phyloP scores from a whole-genome alignment of 2,888 invertebrate species.

The Dimorphilus gyrociliatus region DNA sequence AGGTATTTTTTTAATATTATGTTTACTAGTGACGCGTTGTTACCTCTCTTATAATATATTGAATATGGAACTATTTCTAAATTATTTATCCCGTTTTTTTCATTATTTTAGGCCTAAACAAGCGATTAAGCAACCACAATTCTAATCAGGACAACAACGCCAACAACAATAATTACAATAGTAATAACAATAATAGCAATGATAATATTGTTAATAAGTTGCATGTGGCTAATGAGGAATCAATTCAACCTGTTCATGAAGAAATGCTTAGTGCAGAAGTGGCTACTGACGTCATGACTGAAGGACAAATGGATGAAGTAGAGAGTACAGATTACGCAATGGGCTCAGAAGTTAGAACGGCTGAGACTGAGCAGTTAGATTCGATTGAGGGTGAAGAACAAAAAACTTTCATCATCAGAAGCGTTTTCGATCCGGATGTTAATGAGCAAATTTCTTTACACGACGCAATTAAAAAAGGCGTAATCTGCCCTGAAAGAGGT shows the following conservation, averaged over 20 bases:
- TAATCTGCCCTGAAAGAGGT: slow-evolving; percentile 18
- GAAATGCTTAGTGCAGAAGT: no score
- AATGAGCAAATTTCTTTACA: slow-evolving; percentile 17
- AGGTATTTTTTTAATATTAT: no score
- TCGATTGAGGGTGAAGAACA: slow-evolving; percentile 25
- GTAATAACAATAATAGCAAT: slow-evolving; percentile 3
- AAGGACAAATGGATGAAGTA: background rate
- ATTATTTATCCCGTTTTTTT: no score
- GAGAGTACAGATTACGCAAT: slow-evolving; percentile 7
- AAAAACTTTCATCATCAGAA: slow-evolving; percentile 22
- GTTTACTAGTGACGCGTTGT: no score
- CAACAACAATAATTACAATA: slow-evolving; percentile 3
- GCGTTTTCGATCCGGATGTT: slow-evolving; percentile 17
- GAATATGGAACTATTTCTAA: no score
- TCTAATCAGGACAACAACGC: no score
- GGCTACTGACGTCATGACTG: background rate
- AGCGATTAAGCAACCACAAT: no score
- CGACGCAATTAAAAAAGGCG: slow-evolving; percentile 21
- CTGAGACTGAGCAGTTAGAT: slow-evolving; percentile 21
- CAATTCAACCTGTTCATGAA: background rate
- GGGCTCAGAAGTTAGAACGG: slow-evolving; percentile 11
- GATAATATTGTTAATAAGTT: slow-evolving; percentile 3
- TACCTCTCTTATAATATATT: no score
- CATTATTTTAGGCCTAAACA: no score
- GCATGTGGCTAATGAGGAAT: background rate